Base-by-base conservation (phyloP, 1,140 invertebrate genomes). In the Conopomorpha cramerella region DNA sequence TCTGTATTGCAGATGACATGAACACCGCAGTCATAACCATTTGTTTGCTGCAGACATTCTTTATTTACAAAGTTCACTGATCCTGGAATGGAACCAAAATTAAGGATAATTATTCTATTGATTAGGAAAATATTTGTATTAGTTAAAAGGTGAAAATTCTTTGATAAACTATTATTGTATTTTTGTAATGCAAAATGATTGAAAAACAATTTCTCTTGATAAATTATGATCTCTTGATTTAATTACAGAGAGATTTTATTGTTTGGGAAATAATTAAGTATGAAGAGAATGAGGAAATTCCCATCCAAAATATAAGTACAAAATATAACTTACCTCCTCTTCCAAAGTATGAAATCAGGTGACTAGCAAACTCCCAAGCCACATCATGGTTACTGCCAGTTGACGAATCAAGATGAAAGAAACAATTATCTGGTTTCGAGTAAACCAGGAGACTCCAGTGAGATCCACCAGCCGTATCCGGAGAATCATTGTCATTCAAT, bases 401-500 rank as follows among this genome's bases (percentile, higher is more conserved):
- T 28, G 80, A 84, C 0, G 91, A 93, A 78, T 95, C 92, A 50
- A 89, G 85, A 60, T 94, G 90, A 51, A 81, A 92, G 60, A 89
- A 90, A 15, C 73, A 81, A 50, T 80, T 81, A 51, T 90, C 87
- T 13, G 64, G 65, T 43, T 80, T 79, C 19, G 86, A 89, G 59
- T 84, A 90, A 6, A 92, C 84, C 16, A 94, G 58, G 29, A 94
- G 77, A 48, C 87, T 92, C 94, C 94, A 96, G 64, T 96, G 93
- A 4, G 87, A 85, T 12, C 93, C 93, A 18, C 93, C 93, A 10
- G 86, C 84, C 15, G 77, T 66, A 30, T 86, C 82, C 36, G 80
- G 77, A 16, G 80, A 81, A 28, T 86, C 79, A 49, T 91, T 91
- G 55, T 96, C 87, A 65, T 96, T 96, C 8, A 96, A 60, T n/a